phyloP scores from a whole-genome alignment of 2,113 vertebrate genomes.

The Merops nubicus region DNA sequence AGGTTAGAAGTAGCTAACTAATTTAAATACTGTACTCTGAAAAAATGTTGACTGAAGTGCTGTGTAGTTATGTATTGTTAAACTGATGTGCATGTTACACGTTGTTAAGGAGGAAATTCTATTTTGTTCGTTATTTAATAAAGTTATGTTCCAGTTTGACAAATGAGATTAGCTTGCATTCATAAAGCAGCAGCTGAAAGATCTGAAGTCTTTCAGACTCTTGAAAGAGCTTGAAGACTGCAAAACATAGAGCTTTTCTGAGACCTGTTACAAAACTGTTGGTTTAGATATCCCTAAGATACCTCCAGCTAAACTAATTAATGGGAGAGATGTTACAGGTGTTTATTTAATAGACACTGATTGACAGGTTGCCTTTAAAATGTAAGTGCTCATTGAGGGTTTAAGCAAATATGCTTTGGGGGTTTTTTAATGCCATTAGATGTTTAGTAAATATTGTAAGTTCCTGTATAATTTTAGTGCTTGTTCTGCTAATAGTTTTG shows the following conservation, averaged over 20 bases:
- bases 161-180: neutral
- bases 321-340: rapidly evolving
- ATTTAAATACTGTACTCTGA: neutral
- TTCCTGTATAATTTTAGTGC: neutral
- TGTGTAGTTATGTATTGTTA: neutral
- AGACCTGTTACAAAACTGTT: neutral
- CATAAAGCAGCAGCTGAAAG: neutral
- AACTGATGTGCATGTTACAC: neutral
- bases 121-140: neutral
- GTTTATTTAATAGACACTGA: neutral
- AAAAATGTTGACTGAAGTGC: neutral
- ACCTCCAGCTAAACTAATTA: neutral
- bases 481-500: neutral
- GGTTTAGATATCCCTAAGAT: neutral
- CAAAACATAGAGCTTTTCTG: neutral
- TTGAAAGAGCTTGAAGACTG: neutral
- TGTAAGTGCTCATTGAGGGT: neutral
- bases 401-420: neutral
- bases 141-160: neutral
- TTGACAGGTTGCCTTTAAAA: neutral
- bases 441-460: neutral
- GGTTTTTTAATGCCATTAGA: neutral
- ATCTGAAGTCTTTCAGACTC: neutral
- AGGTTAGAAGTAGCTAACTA: neutral
- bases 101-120: neutral